phyloP scores from a whole-genome alignment of 2,888 invertebrate species.

The Lasioglossum leucozonium region DNA sequence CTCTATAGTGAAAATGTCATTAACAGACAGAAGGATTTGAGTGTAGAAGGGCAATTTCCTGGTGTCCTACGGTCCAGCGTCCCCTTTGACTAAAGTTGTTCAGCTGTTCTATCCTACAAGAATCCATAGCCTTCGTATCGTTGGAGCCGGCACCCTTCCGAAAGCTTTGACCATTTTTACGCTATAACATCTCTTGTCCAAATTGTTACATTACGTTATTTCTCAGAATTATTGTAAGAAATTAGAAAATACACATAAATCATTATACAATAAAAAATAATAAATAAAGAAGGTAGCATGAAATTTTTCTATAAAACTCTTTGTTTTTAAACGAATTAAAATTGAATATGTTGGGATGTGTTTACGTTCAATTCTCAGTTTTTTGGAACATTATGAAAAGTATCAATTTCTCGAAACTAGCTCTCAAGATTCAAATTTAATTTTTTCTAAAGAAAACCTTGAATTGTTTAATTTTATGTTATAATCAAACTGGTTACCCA shows the following conservation, averaged over 20 bases:
- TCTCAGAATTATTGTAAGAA: background rate
- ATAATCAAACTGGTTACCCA: too few species aligned
- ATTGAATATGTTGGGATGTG: background rate
- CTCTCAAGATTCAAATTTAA: too few species aligned
- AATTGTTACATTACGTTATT: background rate
- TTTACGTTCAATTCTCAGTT: too few species aligned
- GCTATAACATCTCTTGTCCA: conserved; percentile 20
- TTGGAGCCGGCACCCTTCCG: background rate
- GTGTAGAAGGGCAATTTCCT: conserved; percentile 75
- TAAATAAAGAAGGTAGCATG: background rate
- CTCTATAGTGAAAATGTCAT: conserved; percentile 50
- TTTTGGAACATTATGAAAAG: too few species aligned
- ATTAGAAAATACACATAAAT: background rate
- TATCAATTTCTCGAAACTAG: too few species aligned
- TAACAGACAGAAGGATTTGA: conserved; percentile 50
- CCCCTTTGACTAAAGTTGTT: conserved; percentile 58
- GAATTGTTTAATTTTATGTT: too few species aligned
- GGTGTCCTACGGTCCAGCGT: conserved; percentile 65
- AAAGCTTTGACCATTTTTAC: conserved; percentile 37
- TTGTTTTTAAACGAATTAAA: background rate
- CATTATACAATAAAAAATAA: background rate
- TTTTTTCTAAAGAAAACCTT: too few species aligned
- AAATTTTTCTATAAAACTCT: background rate
- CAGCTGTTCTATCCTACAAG: conserved; percentile 32
- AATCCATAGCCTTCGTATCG: conserved; percentile 27